Conservation (phyloP, 2,888 invertebrate genomes). For the Eristalis tenax region DNA sequence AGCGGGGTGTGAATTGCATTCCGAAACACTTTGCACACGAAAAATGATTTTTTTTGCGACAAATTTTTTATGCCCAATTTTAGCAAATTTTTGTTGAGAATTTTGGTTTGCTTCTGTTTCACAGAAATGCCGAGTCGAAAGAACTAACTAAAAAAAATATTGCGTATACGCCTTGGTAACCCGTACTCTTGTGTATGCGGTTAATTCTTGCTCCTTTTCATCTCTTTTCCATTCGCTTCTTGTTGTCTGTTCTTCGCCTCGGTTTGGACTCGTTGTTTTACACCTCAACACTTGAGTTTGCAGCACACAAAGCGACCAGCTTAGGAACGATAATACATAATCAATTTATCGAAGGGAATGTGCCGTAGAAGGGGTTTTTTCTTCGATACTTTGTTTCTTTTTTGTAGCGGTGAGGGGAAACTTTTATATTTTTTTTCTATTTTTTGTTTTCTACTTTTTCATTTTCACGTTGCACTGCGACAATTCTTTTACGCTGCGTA, state of each 20-base stretch:
- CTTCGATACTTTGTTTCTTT: background rate
- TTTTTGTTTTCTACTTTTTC: background rate
- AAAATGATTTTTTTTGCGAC: background rate
- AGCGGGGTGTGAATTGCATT: constrained; percentile 44
- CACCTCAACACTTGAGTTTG: constrained; percentile 26
- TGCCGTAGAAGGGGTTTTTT: constrained; percentile 38
- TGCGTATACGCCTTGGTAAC: constrained; percentile 64
- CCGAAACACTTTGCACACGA: constrained; percentile 25
- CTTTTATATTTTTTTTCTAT: constrained; percentile 9
- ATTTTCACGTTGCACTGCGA: constrained; percentile 57
- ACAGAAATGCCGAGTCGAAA: background rate
- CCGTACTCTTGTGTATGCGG: constrained; percentile 58
- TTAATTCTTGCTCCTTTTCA: constrained; percentile 38
- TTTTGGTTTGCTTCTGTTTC: constrained; percentile 8
- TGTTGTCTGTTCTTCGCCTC: background rate
- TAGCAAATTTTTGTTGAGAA: background rate
- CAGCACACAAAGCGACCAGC: constrained; percentile 45
- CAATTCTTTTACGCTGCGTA: constrained; percentile 28
- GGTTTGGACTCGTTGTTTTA: constrained; percentile 11
- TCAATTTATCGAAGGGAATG: constrained; percentile 67
- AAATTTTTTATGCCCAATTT: background rate
- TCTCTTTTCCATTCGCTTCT: background rate
- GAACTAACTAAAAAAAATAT: constrained; percentile 12
- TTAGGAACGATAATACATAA: constrained; percentile 64
- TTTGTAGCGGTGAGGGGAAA: background rate